Conservation (phyloP, 2,888 invertebrate species). For the Peribatodes rhomboidaria region DNA sequence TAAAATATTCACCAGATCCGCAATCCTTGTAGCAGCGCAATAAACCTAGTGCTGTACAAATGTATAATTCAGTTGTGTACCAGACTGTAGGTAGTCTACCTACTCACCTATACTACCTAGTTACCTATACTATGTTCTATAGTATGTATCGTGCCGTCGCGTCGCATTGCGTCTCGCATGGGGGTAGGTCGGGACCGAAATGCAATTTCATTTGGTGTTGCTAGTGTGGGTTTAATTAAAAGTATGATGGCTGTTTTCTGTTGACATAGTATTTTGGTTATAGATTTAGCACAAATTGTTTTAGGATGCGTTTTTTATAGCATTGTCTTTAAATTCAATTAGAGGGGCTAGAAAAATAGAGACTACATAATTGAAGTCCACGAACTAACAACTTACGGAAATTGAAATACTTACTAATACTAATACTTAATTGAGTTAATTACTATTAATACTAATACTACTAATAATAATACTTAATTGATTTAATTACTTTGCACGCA, state of each 20-base stretch:
- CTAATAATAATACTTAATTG: too few species aligned
- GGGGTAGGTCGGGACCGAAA: constrained; percentile 68
- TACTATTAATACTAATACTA: too few species aligned
- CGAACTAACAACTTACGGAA: too few species aligned
- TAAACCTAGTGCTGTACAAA: constrained; percentile 71
- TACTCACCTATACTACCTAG: constrained; percentile 47
- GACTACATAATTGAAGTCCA: too few species aligned
- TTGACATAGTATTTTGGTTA: not conserved
- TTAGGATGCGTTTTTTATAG: too few species aligned
- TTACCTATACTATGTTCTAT: constrained; percentile 22
- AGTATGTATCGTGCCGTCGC: constrained; percentile 37
- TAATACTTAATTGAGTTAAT: too few species aligned
- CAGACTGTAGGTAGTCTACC: constrained; percentile 48
- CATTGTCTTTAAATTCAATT: too few species aligned
- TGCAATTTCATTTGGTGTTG: constrained; percentile 38
- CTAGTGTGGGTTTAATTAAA: constrained; percentile 18
- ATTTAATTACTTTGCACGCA: too few species aligned
- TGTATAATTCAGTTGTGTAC: constrained; percentile 77
- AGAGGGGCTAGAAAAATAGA: too few species aligned
- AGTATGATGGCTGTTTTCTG: not conserved
- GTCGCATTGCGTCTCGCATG: constrained; percentile 68
- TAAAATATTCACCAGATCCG: constrained; percentile 55
- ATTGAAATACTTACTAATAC: too few species aligned
- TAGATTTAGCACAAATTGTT: too few species aligned
- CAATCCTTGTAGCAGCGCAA: constrained; percentile 60